phyloP scores from a whole-genome alignment of 2,797 vertebrate genomes.

The Percopsis omiscomaycus region DNA sequence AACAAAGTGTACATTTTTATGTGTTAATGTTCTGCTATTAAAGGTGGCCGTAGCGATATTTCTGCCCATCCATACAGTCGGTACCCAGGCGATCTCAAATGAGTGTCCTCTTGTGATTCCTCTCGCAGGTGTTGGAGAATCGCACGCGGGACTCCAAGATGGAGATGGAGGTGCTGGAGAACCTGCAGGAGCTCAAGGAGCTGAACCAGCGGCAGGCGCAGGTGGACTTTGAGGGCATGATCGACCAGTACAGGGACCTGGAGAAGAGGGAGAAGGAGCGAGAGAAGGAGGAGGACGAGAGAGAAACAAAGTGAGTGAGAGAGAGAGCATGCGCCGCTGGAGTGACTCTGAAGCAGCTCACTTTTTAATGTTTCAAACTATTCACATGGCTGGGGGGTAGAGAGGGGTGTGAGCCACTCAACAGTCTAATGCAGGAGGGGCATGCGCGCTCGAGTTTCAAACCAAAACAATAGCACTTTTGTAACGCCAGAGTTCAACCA shows the following conservation, averaged over 20 bases:
- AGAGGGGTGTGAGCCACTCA: too few species aligned
- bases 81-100: neutral
- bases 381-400: neutral
- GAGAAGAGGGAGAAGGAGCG: slow-evolving; percentile 79
- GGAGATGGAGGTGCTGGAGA: slow-evolving; percentile 98
- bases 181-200: slow-evolving; percentile 96
- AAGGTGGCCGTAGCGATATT: too few species aligned
- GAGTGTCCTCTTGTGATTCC: slow-evolving; percentile 1
- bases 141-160: slow-evolving; percentile 95
- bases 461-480: too few species aligned
- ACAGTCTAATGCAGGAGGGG: too few species aligned
- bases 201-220: slow-evolving; percentile 95
- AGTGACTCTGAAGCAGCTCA: neutral
- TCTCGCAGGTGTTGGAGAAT: slow-evolving; percentile 90
- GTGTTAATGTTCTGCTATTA: too few species aligned
- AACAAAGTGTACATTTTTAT: too few species aligned
- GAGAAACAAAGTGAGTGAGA: slow-evolving; percentile 84
- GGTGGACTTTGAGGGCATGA: slow-evolving; percentile 95
- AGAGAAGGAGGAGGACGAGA: slow-evolving; percentile 89
- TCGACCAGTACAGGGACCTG: slow-evolving; percentile 82
- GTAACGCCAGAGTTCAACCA: too few species aligned
- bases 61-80: too few species aligned
- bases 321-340: too few species aligned
- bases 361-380: neutral
- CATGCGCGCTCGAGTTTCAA: too few species aligned